Percentiles rank a stretch among this genome's conserved stretches.
Evolutionary conservation across 2,888 invertebrate species (phyloP).

Genomic region (Drosophila lutescens): DNA sequence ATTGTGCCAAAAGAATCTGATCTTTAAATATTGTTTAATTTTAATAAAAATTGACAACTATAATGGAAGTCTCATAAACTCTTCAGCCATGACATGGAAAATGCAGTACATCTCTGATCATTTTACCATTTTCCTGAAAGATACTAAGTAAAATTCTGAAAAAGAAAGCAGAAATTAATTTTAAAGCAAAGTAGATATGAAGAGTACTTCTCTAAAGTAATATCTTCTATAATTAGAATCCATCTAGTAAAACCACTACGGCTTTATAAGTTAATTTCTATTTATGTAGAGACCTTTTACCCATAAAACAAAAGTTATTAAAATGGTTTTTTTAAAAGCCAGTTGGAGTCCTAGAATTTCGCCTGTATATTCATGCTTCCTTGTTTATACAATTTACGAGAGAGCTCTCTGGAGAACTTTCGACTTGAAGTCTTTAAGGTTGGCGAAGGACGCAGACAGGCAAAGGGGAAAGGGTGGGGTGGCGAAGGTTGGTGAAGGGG

Average conservation of each 20-base stretch:
- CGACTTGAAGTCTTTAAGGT: constrained; percentile 42
- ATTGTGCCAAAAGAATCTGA: no score
- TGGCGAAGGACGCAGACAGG: constrained; percentile 35
- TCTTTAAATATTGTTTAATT: no score
- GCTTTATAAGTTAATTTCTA: neutral
- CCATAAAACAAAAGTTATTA: neutral
- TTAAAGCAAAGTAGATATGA: no score
- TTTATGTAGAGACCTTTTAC: neutral
- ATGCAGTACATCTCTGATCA: no score
- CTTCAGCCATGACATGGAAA: no score
- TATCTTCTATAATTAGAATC: neutral
- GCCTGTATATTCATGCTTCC: neutral
- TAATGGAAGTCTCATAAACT: no score
- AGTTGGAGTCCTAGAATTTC: neutral
- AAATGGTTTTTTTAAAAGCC: neutral
- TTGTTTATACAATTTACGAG: constrained; percentile 63
- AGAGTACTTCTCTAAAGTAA: no score
- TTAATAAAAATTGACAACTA: no score
- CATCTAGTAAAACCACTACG: neutral
- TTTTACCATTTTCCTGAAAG: no score
- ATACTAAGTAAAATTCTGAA: no score
- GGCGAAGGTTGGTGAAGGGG: constrained; percentile 10
- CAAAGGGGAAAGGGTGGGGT: constrained; percentile 1
- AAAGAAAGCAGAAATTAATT: no score
- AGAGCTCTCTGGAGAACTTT: constrained; percentile 30